Evolutionary conservation across 2,797 vertebrate species (phyloP).

Genomic region (Crenuchus spilurus): DNA sequence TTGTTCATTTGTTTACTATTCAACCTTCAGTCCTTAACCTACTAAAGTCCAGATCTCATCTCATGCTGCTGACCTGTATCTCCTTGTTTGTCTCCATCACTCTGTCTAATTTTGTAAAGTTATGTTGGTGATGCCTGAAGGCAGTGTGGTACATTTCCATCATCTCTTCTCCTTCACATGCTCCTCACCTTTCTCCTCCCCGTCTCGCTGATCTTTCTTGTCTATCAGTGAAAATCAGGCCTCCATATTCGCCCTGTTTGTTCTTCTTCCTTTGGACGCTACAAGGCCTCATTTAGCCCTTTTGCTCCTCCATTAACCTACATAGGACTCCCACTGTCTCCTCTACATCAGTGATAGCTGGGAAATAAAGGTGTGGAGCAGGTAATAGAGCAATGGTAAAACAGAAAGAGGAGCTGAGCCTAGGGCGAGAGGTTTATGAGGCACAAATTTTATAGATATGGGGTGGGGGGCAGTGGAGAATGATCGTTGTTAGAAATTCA

Average conservation of each 20-base stretch:
- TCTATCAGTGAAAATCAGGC: conserved; percentile 20
- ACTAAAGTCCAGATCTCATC: not conserved
- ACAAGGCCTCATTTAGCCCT: not conserved
- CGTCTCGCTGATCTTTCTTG: conserved; percentile 67
- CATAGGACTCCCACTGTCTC: not conserved
- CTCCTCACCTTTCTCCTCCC: conserved; percentile 40
- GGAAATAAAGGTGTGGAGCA: conserved; percentile 30
- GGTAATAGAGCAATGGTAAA: conserved; percentile 53
- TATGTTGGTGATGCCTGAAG: conserved; percentile 41
- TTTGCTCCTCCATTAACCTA: not conserved
- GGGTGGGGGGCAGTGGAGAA: not conserved
- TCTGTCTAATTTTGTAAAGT: conserved; percentile 41
- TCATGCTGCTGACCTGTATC: conserved; percentile 2
- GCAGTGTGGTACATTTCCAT: conserved; percentile 42
- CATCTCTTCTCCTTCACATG: conserved; percentile 51
- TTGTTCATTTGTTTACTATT: not conserved
- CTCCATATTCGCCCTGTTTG: conserved; percentile 5
- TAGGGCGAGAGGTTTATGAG: conserved; percentile 52
- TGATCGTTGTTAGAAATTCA: conserved; percentile 27
- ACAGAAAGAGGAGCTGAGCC: conserved; percentile 45
- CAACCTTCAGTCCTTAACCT: not conserved
- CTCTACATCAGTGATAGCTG: conserved; percentile 39
- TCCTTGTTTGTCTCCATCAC: conserved; percentile 9
- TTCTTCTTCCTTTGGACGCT: conserved; percentile 20
- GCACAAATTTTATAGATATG: conserved; percentile 45